phyloP scores from a whole-genome alignment of 2,888 invertebrate genomes.

The Harpalus rubripes region DNA sequence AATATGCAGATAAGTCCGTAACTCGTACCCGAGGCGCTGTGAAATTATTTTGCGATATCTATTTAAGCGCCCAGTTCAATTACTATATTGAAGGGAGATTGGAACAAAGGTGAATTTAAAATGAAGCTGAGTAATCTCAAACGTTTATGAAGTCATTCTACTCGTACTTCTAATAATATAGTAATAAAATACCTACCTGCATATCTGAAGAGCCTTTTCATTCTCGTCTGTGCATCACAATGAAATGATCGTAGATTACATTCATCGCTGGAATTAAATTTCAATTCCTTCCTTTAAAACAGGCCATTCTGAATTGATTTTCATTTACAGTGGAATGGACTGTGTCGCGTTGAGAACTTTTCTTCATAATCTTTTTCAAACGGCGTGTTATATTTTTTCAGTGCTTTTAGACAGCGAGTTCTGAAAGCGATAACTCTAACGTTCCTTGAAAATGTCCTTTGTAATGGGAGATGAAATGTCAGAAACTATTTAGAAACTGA shows the following conservation, averaged over 20 bases:
- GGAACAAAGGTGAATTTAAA: constrained; percentile 41
- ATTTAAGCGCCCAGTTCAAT: constrained; percentile 20
- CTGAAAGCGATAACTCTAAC: constrained; percentile 37
- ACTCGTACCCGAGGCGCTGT: background rate
- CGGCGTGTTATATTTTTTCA: constrained; percentile 40
- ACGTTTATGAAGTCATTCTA: constrained; percentile 39
- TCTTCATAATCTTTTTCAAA: constrained; percentile 28
- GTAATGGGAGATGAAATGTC: constrained; percentile 35
- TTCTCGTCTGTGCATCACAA: constrained; percentile 10
- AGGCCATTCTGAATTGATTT: constrained; percentile 26
- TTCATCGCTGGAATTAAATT: constrained; percentile 44
- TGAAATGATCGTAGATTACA: constrained; percentile 44
- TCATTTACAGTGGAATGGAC: constrained; percentile 33
- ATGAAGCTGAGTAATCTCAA: background rate
- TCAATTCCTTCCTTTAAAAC: constrained; percentile 37
- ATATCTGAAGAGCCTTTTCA: constrained; percentile 26
- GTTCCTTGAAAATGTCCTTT: constrained; percentile 40
- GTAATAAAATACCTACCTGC: constrained; percentile 49
- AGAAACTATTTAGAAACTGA: constrained; percentile 37
- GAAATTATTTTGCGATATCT: constrained; percentile 40
- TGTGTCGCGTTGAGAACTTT: constrained; percentile 14
- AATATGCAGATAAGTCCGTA: constrained; percentile 36
- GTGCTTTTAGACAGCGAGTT: constrained; percentile 28
- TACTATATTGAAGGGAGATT: constrained; percentile 29
- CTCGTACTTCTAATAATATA: constrained; percentile 44